These are phyloP conservation scores for Drosophila robusta DNA, from an alignment of 2,888 invertebrate genomes.

Conservation along the genomic window DNA sequence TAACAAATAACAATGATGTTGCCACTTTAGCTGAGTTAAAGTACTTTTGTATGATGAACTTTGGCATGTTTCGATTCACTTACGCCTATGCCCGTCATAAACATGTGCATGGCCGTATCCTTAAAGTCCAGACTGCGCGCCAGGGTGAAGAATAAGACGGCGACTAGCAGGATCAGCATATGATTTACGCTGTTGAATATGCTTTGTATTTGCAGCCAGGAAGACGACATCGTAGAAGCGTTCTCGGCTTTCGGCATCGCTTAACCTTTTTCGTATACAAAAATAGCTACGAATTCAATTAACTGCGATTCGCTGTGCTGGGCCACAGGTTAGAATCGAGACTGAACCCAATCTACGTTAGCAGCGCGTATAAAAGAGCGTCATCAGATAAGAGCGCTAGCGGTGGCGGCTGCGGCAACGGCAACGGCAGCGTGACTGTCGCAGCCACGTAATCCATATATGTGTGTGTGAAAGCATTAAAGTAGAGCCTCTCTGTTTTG, in stretches of 20 bases:
- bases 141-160: conserved; percentile 75
- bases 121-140: conserved; percentile 79
- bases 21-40: neutral
- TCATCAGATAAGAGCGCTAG: conserved; percentile 9
- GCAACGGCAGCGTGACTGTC: neutral
- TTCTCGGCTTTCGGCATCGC: conserved; percentile 50
- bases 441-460: conserved; percentile 40
- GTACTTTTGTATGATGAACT: neutral
- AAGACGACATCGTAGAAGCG: conserved; percentile 14
- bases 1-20: conserved; percentile 24
- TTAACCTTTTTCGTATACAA: neutral
- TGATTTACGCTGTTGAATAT: conserved; percentile 83
- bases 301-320: conserved; percentile 3
- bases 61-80: conserved; percentile 28
- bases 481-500: conserved; percentile 22
- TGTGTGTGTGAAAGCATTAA: conserved; percentile 10
- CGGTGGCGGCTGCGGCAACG: neutral
- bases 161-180: conserved; percentile 81
- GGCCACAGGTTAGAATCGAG: conserved; percentile 7
- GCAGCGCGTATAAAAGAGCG: conserved; percentile 14
- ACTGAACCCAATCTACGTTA: conserved; percentile 29
- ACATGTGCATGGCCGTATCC: conserved; percentile 83
- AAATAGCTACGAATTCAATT: conserved; percentile 1
- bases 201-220: conserved; percentile 77
- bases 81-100: conserved; percentile 81